These are phyloP conservation scores for Dicyrtomina minuta DNA, from an alignment of 2,888 invertebrate genomes.

Conservation along the genomic window DNA sequence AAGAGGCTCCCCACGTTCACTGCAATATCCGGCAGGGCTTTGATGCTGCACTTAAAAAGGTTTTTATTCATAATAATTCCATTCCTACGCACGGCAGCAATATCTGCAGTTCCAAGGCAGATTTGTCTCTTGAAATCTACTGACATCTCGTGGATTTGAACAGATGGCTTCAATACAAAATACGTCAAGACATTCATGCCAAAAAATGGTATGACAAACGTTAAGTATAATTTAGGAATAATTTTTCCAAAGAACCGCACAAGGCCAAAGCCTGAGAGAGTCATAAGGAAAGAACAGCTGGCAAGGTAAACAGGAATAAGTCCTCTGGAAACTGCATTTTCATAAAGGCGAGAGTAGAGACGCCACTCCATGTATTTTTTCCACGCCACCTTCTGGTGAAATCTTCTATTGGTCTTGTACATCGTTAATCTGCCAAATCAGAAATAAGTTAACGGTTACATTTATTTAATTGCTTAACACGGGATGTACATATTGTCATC, in stretches of 20 bases:
- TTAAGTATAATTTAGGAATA: background rate
- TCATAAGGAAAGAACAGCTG: background rate
- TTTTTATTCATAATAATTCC: no score
- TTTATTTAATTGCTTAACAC: no score
- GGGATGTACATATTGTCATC: no score
- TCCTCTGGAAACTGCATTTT: background rate
- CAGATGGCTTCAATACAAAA: background rate
- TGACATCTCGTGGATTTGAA: background rate
- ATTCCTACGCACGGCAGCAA: no score
- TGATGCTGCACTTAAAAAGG: background rate
- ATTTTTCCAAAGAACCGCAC: background rate
- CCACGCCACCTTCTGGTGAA: no score
- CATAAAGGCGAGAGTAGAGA: background rate
- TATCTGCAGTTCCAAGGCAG: no score
- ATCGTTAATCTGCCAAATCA: no score
- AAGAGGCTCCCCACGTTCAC: conserved; percentile 1
- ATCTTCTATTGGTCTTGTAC: no score
- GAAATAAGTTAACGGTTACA: no score
- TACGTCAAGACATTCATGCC: background rate
- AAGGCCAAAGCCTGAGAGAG: background rate
- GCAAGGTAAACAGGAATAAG: background rate
- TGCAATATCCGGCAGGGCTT: background rate
- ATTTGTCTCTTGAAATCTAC: no score
- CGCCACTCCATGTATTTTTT: background rate
- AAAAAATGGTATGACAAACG: background rate